phyloP scores from a whole-genome alignment of 2,888 invertebrate genomes.

The Emmelina monodactyla region DNA sequence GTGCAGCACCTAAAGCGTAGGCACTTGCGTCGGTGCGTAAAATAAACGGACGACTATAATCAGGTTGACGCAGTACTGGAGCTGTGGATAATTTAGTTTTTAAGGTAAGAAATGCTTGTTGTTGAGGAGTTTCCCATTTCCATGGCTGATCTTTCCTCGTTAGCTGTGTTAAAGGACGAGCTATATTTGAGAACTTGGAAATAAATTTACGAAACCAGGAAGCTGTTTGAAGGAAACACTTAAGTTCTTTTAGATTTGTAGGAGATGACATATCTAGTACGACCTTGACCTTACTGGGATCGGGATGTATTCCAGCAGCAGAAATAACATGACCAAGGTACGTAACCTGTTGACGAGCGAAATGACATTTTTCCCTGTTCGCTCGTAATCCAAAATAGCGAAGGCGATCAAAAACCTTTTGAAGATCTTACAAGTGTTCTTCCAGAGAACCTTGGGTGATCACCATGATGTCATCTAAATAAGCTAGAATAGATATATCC shows the following conservation, averaged over 20 bases:
- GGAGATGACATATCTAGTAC: background rate
- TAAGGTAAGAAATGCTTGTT: constrained; percentile 6
- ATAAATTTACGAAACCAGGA: constrained; percentile 14
- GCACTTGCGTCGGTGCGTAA: constrained; percentile 10
- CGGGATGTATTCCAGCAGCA: constrained; percentile 12
- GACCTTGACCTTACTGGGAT: constrained; percentile 9
- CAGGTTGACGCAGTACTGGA: constrained; percentile 8
- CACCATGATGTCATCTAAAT: background rate
- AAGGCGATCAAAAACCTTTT: constrained; percentile 5
- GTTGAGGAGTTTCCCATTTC: constrained; percentile 7
- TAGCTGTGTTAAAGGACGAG: constrained; percentile 6
- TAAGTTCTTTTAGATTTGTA: constrained; percentile 13
- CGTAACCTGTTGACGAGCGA: constrained; percentile 7
- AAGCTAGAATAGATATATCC: background rate
- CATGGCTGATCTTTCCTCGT: constrained; percentile 8
- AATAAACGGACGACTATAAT: constrained; percentile 1
- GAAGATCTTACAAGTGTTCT: constrained; percentile 6
- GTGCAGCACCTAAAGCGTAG: constrained; percentile 9
- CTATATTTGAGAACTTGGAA: constrained; percentile 9
- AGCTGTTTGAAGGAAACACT: constrained; percentile 10
- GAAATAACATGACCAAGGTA: constrained; percentile 12
- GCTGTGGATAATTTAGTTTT: constrained; percentile 4
- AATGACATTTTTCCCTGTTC: constrained; percentile 12
- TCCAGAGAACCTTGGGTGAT: background rate
- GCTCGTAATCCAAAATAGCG: constrained; percentile 5